Conservation (phyloP, 92 coral and sea anemone species). For the Phenganax stokvisi region DNA sequence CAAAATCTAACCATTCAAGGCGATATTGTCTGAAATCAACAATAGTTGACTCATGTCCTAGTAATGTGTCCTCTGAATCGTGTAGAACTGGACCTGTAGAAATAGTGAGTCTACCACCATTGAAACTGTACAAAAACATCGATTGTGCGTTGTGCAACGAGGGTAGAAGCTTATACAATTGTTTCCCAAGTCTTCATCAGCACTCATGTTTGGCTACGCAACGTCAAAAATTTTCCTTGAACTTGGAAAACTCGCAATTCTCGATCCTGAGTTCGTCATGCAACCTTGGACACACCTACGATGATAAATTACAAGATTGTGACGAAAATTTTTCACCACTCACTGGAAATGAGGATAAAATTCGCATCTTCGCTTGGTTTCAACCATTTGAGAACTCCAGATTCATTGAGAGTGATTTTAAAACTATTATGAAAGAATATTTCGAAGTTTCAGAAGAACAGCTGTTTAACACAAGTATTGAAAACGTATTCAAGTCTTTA, state of each 20-base stretch:
- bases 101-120: neutral
- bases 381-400: neutral
- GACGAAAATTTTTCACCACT: neutral
- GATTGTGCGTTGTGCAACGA: constrained; percentile 24
- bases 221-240: constrained; percentile 7
- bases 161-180: neutral
- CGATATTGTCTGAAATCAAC: constrained; percentile 20
- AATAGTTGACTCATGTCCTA: constrained; percentile 13
- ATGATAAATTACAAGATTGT: constrained; percentile 20
- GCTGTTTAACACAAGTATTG: constrained; percentile 1
- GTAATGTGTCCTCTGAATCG: neutral
- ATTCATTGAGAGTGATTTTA: constrained; percentile 2
- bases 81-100: constrained; percentile 21
- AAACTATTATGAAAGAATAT: neutral
- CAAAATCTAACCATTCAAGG: constrained; percentile 9
- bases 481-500: neutral
- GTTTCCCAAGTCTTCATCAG: constrained; percentile 8
- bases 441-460: neutral
- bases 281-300: neutral
- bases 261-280: neutral
- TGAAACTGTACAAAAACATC: neutral
- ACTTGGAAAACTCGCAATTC: neutral
- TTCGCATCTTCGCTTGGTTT: constrained; percentile 10
- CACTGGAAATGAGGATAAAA: neutral
- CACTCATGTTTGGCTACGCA: neutral